A percentile compares a stretch with the other conserved stretches of the same genome.
These are phyloP conservation scores for Temnothorax unifasciatus DNA, from an alignment of 2,888 invertebrate species.

Conservation along the genomic window DNA sequence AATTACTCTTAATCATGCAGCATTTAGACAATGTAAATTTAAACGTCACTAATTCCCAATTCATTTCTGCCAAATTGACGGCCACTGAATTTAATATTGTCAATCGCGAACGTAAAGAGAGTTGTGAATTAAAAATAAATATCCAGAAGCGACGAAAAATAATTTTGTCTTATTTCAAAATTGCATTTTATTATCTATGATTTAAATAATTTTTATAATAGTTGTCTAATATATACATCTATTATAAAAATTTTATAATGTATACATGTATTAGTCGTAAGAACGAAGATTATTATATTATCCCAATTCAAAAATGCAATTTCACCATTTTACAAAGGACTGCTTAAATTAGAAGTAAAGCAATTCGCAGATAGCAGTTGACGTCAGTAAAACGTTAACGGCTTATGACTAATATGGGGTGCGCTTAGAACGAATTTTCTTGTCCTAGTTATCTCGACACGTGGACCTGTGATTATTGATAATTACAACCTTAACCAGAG, in stretches of 20 bases:
- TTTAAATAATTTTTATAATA: background rate
- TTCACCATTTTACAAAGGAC: background rate
- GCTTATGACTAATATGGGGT: slow-evolving; percentile 21
- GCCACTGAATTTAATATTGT: background rate
- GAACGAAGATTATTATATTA: background rate
- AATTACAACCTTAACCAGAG: slow-evolving; percentile 51
- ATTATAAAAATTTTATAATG: too few species aligned
- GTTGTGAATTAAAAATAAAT: slow-evolving; percentile 8
- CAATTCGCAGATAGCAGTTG: background rate
- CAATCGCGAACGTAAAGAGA: background rate
- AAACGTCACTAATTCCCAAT: slow-evolving; percentile 7
- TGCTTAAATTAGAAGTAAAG: background rate
- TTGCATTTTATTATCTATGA: slow-evolving; percentile 5
- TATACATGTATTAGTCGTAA: background rate
- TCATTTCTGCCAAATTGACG: background rate
- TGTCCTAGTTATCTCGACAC: slow-evolving; percentile 27
- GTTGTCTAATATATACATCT: background rate
- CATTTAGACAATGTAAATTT: slow-evolving; percentile 17
- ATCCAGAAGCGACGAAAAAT: background rate
- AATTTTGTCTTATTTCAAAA: background rate
- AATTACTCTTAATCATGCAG: background rate
- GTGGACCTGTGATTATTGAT: slow-evolving; percentile 46
- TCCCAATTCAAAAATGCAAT: background rate
- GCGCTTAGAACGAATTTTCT: slow-evolving; percentile 47
- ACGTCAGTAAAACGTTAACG: slow-evolving; percentile 2